Conservation (phyloP, 2,888 invertebrate genomes). For the Drosophila anomelani region DNA sequence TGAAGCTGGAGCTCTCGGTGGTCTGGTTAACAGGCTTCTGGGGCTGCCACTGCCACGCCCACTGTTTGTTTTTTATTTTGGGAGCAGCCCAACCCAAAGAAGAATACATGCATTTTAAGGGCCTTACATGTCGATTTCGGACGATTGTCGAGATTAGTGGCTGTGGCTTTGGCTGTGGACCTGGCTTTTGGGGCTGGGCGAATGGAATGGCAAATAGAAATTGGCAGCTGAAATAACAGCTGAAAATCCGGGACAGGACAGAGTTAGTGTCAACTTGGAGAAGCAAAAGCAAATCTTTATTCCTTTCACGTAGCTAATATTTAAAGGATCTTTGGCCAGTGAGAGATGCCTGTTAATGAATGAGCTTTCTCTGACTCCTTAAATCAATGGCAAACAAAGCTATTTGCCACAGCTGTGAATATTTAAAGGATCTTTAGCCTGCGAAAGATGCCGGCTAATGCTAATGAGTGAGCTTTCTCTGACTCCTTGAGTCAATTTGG, state of each 20-base stretch:
- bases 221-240: slow-evolving; percentile 37
- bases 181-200: slow-evolving; percentile 48
- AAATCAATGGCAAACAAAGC: not conserved
- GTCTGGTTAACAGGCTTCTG: slow-evolving; percentile 43
- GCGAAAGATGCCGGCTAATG: not conserved
- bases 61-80: slow-evolving; percentile 23
- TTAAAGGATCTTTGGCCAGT: not conserved
- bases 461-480: not conserved
- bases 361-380: slow-evolving; percentile 1
- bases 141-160: slow-evolving; percentile 62
- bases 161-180: slow-evolving; percentile 29
- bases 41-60: slow-evolving; percentile 58
- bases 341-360: not conserved
- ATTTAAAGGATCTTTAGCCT: not conserved
- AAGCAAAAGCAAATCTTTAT: slow-evolving; percentile 1
- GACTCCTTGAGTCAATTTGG: not conserved
- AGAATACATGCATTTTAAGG: slow-evolving; percentile 74
- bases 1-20: slow-evolving; percentile 22
- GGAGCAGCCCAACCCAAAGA: slow-evolving; percentile 17
- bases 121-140: slow-evolving; percentile 76
- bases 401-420: not conserved
- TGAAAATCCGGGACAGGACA: slow-evolving; percentile 47
- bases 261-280: slow-evolving; percentile 24
- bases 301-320: slow-evolving; percentile 9
- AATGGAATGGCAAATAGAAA: slow-evolving; percentile 42